phyloP scores from a whole-genome alignment of 1,140 invertebrate species.

The Trichoplusia ni region DNA sequence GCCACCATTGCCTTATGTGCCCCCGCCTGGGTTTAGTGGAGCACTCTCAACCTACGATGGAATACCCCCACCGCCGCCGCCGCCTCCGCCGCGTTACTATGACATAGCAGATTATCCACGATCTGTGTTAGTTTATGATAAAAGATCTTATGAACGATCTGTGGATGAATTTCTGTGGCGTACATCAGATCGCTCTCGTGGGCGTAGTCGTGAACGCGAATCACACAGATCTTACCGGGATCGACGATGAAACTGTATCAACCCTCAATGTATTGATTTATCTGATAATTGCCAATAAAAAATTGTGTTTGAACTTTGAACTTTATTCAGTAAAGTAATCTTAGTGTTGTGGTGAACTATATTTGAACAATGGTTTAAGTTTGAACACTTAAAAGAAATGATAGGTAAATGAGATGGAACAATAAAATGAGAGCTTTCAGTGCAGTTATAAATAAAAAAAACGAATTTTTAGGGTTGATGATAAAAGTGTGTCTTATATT shows the following conservation, averaged over 20 bases:
- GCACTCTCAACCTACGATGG: conserved; percentile 85
- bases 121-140: conserved; percentile 84
- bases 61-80: conserved; percentile 87
- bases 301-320: conserved; percentile 80
- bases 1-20: conserved; percentile 87
- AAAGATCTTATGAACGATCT: conserved; percentile 92
- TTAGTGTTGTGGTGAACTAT: conserved; percentile 75
- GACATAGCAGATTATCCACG: conserved; percentile 84
- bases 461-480: conserved; percentile 14
- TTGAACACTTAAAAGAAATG: conserved; percentile 31
- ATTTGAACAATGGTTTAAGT: conserved; percentile 37
- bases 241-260: conserved; percentile 64
- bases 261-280: conserved; percentile 72
- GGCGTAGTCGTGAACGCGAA: conserved; percentile 82
- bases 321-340: conserved; percentile 73
- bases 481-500: conserved; percentile 6
- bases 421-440: not conserved
- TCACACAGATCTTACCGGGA: conserved; percentile 77
- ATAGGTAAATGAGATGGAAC: conserved; percentile 16
- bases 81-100: conserved; percentile 90
- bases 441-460: conserved; percentile 12
- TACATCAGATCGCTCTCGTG: conserved; percentile 85
- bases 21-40: conserved; percentile 84
- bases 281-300: conserved; percentile 72
- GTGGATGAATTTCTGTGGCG: conserved; percentile 95